A percentile compares a stretch with the other conserved stretches of the same genome.
These are phyloP conservation scores for Schrankia costaestrigalis DNA, from an alignment of 2,888 invertebrate genomes.

Conservation along the genomic window DNA sequence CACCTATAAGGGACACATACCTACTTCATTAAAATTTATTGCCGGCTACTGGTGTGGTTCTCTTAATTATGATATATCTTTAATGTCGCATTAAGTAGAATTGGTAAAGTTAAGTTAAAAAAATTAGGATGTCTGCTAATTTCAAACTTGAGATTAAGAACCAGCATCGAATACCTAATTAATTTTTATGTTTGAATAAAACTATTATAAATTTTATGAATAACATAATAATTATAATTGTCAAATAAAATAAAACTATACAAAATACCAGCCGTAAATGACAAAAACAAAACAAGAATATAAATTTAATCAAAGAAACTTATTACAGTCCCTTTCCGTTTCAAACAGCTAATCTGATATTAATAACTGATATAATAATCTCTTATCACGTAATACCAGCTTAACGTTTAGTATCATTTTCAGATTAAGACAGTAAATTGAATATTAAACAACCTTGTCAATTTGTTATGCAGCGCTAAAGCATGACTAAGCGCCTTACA, in stretches of 20 bases:
- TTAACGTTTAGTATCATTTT: conserved; percentile 15
- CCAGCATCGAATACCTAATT: no score
- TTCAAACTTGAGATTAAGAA: no score
- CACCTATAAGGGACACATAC: no score
- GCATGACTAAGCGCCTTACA: conserved; percentile 32
- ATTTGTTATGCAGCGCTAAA: conserved; percentile 32
- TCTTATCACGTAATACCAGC: conserved; percentile 10
- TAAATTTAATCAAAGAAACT: background rate
- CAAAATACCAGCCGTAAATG: background rate
- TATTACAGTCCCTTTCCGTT: background rate
- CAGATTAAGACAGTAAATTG: conserved; percentile 27
- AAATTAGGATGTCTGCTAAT: no score
- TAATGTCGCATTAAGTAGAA: no score
- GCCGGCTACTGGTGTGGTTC: no score
- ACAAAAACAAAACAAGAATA: background rate
- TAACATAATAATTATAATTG: no score
- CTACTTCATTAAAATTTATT: no score
- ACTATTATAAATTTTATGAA: no score
- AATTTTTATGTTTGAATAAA: no score
- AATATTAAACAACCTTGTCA: conserved; percentile 33
- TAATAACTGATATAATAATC: background rate
- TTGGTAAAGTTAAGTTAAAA: no score
- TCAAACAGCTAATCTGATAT: background rate
- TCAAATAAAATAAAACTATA: background rate
- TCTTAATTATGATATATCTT: no score